Evolutionary conservation across 2,888 invertebrate genomes (phyloP), one percentile per base, ranked within the genome.

Genomic region (Brachypalpus laphriformis): DNA sequence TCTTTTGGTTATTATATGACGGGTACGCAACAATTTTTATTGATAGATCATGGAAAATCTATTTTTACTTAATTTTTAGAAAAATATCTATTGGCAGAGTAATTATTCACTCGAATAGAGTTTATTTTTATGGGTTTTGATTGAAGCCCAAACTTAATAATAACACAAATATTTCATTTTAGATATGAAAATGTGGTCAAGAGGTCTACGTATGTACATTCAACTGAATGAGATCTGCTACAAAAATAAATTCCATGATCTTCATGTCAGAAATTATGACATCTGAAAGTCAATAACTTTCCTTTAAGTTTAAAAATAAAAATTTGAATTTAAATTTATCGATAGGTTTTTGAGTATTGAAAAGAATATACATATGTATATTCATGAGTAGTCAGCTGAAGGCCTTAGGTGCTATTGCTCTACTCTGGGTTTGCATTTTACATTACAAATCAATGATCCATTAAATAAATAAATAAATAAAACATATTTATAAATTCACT

Each of bases 1-100:
- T 54, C 63, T 77, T 54, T 28, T 34, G 28, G 31, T 56, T 47
- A 40, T 20, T 16, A 51, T 45, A 83, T 68, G 80, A 83, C 68
- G 83, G 45, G 68, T 18, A 68, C 22, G 54, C 47, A 34, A 47
- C 31, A 18, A 70, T 42, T 80, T 61, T 82, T 78, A 61, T 76
- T 83, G 83, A 83, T 74, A 74, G 74, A 78, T 80, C 80, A 47
- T 78, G 77, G 80, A 80, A 42, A 80, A 42, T 80, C 83, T 83
- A 83, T 83, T 83, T 83, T 70, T 80, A 80, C 70, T 57, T 63
- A 65, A n/a, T 49, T 83, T 66, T 54, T 57, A 51, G 63, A 25
- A 49, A 83, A 80, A 78, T 74, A 80, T 80, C 74, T 54, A 77
- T 74, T 83, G 80, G 68, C 80, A 56, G 22, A 70, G 66, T 65